A percentile compares a stretch with the other conserved stretches of the same genome.
Conservation (phyloP, 2,888 invertebrate genomes). For the Drosophila austrosaltans region DNA sequence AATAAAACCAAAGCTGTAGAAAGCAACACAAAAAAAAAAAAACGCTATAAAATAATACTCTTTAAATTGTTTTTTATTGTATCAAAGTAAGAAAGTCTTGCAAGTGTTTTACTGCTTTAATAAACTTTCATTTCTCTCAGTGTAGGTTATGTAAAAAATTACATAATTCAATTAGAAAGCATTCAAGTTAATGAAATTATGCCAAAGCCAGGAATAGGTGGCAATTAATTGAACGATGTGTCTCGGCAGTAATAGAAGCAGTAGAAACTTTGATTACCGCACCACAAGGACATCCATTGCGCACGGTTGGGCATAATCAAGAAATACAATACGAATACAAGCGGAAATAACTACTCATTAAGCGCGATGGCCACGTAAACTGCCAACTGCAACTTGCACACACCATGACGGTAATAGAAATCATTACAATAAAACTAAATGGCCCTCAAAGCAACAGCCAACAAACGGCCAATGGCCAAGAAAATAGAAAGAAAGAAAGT, state of each 20-base stretch:
- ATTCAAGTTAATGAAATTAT: constrained; percentile 64
- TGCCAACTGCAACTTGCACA: constrained; percentile 39
- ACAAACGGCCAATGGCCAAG: constrained; percentile 54
- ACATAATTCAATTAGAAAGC: constrained; percentile 67
- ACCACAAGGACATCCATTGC: constrained; percentile 37
- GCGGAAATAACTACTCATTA: constrained; percentile 77
- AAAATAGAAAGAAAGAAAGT: constrained; percentile 60
- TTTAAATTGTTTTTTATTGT: too few species aligned
- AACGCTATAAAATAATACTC: too few species aligned
- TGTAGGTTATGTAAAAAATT: constrained; percentile 36
- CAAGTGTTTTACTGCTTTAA: too few species aligned
- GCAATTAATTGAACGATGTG: constrained; percentile 68
- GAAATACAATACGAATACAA: constrained; percentile 62
- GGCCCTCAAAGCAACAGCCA: constrained; percentile 68
- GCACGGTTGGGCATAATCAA: constrained; percentile 73
- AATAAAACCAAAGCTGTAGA: not conserved
- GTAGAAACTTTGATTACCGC: constrained; percentile 53
- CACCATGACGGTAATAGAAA: constrained; percentile 71
- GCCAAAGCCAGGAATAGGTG: constrained; percentile 44
- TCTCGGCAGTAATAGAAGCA: constrained; percentile 47
- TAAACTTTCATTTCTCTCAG: not conserved
- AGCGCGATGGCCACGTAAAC: constrained; percentile 73
- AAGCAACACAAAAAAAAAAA: not conserved
- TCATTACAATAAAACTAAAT: constrained; percentile 78
- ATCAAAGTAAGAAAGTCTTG: too few species aligned